phyloP scores from a whole-genome alignment of 1,140 invertebrate species.

The Solenopsis fugax region DNA sequence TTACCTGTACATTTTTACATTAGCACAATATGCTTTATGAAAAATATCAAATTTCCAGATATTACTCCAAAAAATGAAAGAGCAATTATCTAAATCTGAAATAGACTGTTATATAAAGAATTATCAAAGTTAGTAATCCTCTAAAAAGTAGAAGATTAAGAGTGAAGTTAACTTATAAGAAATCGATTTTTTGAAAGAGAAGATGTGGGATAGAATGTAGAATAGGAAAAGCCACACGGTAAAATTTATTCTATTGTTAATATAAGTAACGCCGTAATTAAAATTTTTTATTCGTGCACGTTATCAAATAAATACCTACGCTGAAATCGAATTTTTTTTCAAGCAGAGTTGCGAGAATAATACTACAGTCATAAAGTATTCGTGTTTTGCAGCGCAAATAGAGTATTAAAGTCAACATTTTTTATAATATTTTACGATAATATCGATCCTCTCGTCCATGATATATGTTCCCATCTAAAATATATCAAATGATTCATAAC shows the following conservation, averaged over 20 bases:
- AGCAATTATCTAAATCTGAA: neutral
- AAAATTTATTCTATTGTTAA: slow-evolving; percentile 24
- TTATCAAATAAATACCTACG: too few relatives aligned
- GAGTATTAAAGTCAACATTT: slow-evolving; percentile 28
- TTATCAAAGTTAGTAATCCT: slow-evolving; percentile 46
- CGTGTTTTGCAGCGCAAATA: slow-evolving; percentile 1
- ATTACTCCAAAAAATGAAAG: neutral
- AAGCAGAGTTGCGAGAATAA: neutral
- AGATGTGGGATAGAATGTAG: neutral
- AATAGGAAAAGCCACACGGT: neutral
- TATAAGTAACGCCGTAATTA: neutral
- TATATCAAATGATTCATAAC: neutral
- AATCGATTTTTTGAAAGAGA: slow-evolving; percentile 33
- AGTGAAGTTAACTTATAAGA: slow-evolving; percentile 44
- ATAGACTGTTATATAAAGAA: slow-evolving; percentile 18
- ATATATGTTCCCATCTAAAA: neutral
- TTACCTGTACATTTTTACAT: neutral
- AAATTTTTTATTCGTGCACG: neutral
- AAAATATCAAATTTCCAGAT: neutral
- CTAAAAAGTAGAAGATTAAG: slow-evolving; percentile 25
- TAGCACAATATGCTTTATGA: neutral
- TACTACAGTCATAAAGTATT: slow-evolving; percentile 16
- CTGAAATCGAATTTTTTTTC: neutral
- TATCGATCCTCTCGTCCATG: neutral
- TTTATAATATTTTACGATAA: slow-evolving; percentile 15